Conservation (phyloP, 2,888 invertebrate genomes). For the Hemicrepidius hirtus region DNA sequence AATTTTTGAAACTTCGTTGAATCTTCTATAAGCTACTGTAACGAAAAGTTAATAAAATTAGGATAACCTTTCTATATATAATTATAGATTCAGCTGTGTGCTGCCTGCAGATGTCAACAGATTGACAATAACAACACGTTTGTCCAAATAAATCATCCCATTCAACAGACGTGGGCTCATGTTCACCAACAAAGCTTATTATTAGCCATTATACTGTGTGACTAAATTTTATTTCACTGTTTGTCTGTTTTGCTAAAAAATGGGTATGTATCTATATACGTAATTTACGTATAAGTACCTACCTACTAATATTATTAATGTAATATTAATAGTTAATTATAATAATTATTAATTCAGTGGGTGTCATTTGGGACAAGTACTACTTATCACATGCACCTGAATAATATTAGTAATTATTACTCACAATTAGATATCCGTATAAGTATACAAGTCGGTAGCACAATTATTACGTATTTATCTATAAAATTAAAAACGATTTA, state of each 20-base stretch:
- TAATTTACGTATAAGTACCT: no score
- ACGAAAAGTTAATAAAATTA: conserved; percentile 13
- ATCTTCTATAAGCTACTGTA: neutral
- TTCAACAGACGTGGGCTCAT: conserved; percentile 58
- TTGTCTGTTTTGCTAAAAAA: conserved; percentile 36
- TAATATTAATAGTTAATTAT: no score
- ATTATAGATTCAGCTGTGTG: conserved; percentile 51
- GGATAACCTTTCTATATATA: conserved; percentile 37
- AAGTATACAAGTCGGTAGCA: no score
- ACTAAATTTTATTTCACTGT: conserved; percentile 42
- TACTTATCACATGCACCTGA: no score
- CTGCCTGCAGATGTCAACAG: conserved; percentile 58
- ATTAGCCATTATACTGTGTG: conserved; percentile 46
- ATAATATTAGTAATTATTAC: no score
- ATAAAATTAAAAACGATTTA: no score
- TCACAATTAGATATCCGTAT: no score
- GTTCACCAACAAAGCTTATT: conserved; percentile 46
- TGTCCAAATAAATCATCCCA: conserved; percentile 63
- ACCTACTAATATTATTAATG: no score
- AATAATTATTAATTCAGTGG: no score
- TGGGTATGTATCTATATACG: no score
- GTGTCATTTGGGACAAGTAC: no score
- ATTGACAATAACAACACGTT: conserved; percentile 61
- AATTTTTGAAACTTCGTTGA: neutral
- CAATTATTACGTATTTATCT: no score